These are phyloP conservation scores for Abramis brama DNA, from an alignment of 2,113 vertebrate genomes.

Conservation along the genomic window DNA sequence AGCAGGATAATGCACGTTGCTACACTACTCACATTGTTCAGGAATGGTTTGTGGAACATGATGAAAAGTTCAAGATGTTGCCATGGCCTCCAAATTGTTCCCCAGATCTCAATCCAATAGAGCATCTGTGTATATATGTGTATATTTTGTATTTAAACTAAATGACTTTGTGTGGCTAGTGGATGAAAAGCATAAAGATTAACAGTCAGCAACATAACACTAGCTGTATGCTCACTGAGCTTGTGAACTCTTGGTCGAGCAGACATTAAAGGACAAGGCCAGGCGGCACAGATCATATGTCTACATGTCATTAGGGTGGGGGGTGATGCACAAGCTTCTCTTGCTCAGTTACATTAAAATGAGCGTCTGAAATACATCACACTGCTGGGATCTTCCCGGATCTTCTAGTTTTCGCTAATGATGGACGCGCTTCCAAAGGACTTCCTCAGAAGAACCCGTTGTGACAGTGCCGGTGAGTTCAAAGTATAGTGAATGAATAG, in stretches of 20 bases:
- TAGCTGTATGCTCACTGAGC: conserved; percentile 51
- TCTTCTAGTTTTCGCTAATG: conserved; percentile 10
- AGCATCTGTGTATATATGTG: too few relatives aligned
- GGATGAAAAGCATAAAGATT: conserved; percentile 1
- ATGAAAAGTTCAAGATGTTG: too few relatives aligned
- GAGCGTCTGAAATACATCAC: conserved; percentile 30
- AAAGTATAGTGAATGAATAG: conserved; percentile 11
- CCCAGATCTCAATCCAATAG: too few relatives aligned
- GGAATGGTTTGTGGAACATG: too few relatives aligned
- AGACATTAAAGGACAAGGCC: conserved; percentile 73
- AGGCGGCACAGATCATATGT: conserved; percentile 71
- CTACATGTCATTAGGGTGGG: conserved; percentile 52
- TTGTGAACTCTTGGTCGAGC: conserved; percentile 68
- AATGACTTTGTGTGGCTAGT: not conserved
- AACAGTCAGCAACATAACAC: conserved; percentile 56
- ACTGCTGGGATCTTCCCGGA: conserved; percentile 17
- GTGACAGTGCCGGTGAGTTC: conserved; percentile 74
- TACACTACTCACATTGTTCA: too few relatives aligned
- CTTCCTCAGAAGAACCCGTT: conserved; percentile 53
- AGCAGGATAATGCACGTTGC: too few relatives aligned
- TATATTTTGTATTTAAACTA: not conserved
- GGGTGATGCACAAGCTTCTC: conserved; percentile 46
- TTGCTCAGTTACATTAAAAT: conserved; percentile 64
- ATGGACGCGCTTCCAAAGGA: conserved; percentile 68
- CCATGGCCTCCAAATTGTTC: too few relatives aligned